Conservation (phyloP, 2,113 vertebrate species). For the Microcebus murinus region DNA sequence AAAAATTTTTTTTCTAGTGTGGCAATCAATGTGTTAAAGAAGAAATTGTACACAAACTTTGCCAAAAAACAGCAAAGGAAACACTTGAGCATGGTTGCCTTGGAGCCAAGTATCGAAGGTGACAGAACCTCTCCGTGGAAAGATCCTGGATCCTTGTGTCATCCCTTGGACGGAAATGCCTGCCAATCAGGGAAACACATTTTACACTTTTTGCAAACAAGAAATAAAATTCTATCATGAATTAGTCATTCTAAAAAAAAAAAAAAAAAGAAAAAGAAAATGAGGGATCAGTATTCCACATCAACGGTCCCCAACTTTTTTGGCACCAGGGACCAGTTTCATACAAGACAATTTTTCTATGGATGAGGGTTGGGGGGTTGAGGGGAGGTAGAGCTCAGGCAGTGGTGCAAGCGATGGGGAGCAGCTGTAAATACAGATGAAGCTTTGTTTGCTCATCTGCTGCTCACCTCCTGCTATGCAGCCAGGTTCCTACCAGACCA, state of each 20-base stretch:
- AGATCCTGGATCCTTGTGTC: background rate
- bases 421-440: no score
- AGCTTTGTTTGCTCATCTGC: no score
- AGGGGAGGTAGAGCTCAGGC: no score
- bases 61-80: background rate
- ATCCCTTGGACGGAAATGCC: background rate
- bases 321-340: no score
- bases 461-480: no score
- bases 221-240: background rate
- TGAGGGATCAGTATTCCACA: background rate
- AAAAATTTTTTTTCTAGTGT: no score
- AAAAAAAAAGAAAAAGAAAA: background rate
- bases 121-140: background rate
- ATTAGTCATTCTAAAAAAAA: background rate
- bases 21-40: background rate
- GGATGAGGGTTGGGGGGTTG: no score
- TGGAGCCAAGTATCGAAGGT: background rate
- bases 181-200: background rate
- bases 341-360: no score
- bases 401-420: no score
- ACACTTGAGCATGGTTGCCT: background rate
- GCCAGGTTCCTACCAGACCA: no score
- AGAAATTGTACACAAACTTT: background rate
- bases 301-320: no score
- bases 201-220: background rate